A percentile compares a stretch with the other conserved stretches of the same genome.
These are phyloP conservation scores for Cossypha niveicapilla DNA, from an alignment of 2,797 vertebrate species.

Conservation along the genomic window DNA sequence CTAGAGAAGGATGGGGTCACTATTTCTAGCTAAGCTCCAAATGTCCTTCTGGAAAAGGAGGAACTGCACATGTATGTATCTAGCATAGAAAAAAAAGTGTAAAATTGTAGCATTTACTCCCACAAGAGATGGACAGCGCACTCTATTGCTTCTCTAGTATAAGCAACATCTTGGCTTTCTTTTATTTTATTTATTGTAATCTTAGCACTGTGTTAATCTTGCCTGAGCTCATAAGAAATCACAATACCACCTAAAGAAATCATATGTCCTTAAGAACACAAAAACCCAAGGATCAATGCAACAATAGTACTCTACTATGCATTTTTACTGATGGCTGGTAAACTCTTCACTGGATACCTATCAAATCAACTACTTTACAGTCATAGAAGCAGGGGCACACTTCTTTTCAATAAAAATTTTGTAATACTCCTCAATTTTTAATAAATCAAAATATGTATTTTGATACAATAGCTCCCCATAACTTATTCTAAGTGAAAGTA, in stretches of 20 bases:
- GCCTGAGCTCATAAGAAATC: not conserved
- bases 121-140: not conserved
- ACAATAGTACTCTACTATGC: not conserved
- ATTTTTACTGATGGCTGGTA: not conserved
- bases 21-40: conserved; percentile 10
- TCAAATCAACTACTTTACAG: not conserved
- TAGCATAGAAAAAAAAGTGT: not conserved
- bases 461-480: not conserved
- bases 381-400: not conserved
- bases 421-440: not conserved
- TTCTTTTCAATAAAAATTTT: not conserved
- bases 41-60: not conserved
- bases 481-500: not conserved
- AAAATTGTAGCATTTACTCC: not conserved
- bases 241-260: not conserved
- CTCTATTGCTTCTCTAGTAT: not conserved
- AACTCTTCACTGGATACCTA: not conserved
- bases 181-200: not conserved
- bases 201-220: not conserved
- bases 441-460: not conserved
- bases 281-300: not conserved
- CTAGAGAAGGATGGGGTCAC: conserved; percentile 10
- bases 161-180: not conserved
- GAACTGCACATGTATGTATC: not conserved
- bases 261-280: not conserved